Percentiles rank a stretch among this genome's conserved stretches.
phyloP scores from a whole-genome alignment of 2,797 vertebrate species.

The Artibeus lituratus region DNA sequence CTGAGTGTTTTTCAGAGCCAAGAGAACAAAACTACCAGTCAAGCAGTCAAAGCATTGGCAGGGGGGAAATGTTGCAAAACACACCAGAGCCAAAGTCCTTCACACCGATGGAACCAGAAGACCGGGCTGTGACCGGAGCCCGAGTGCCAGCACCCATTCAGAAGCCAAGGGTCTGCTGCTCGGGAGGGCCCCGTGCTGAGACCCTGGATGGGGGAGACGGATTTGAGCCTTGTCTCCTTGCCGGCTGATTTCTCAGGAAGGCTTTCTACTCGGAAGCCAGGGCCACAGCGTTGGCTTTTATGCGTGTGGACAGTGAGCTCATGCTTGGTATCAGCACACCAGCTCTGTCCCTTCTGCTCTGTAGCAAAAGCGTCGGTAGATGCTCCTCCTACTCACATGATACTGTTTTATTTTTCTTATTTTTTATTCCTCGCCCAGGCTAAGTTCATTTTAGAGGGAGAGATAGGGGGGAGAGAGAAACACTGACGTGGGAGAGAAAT shows the following conservation, averaged over 20 bases:
- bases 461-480: no score
- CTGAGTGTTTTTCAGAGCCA: not conserved
- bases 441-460: no score
- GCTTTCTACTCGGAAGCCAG: not conserved
- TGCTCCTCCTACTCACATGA: not conserved
- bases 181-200: not conserved
- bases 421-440: no score
- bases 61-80: not conserved
- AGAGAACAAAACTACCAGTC: not conserved
- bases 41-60: not conserved
- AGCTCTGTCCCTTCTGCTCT: not conserved
- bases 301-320: not conserved
- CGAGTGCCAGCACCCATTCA: rapidly evolving
- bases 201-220: no score
- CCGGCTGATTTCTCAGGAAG: not conserved
- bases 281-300: not conserved
- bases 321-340: no score
- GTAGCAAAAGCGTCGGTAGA: not conserved
- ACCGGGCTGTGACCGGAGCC: rapidly evolving
- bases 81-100: not conserved
- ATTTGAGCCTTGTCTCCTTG: not conserved
- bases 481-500: no score
- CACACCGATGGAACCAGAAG: no score
- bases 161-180: not conserved
- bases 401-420: not conserved